A percentile compares a stretch with the other conserved stretches of the same genome.
Conservation (phyloP, 2,888 invertebrate genomes). For the Muscina levida region DNA sequence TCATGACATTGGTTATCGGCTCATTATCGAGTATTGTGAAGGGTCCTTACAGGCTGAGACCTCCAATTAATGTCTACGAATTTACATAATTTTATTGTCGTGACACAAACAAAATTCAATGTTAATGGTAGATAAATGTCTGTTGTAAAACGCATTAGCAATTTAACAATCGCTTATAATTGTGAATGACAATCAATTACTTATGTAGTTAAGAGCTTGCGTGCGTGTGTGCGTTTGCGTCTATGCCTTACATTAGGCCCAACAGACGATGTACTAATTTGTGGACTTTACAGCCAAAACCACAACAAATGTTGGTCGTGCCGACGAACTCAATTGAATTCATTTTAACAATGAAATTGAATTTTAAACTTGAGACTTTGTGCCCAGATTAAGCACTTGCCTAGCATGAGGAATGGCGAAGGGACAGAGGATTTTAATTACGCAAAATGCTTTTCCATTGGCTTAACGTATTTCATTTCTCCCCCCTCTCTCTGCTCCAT, state of each 20-base stretch:
- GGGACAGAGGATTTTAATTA: constrained; percentile 24
- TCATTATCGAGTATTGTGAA: too few relatives aligned
- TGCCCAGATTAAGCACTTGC: background rate
- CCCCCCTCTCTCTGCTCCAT: background rate
- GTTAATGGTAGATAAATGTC: constrained; percentile 3
- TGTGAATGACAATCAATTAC: constrained; percentile 46
- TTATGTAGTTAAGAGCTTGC: constrained; percentile 6
- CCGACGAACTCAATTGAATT: background rate
- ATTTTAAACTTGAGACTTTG: constrained; percentile 43
- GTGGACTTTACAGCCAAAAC: background rate
- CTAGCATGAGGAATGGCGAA: constrained; percentile 1
- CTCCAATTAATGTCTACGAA: constrained; percentile 31
- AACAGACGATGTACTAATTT: background rate
- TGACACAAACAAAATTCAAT: constrained; percentile 3
- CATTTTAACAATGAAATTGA: constrained; percentile 39
- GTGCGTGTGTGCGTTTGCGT: background rate
- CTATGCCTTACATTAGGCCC: background rate
- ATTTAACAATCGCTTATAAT: constrained; percentile 44
- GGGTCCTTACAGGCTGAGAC: too few relatives aligned
- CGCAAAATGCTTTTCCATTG: background rate
- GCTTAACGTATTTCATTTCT: background rate
- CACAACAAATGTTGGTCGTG: background rate
- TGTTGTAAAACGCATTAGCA: constrained; percentile 22
- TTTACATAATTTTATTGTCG: constrained; percentile 32
- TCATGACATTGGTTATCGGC: too few relatives aligned